These are phyloP conservation scores for Cranoglanis bouderius DNA, from an alignment of 2,113 vertebrate species.

Conservation along the genomic window DNA sequence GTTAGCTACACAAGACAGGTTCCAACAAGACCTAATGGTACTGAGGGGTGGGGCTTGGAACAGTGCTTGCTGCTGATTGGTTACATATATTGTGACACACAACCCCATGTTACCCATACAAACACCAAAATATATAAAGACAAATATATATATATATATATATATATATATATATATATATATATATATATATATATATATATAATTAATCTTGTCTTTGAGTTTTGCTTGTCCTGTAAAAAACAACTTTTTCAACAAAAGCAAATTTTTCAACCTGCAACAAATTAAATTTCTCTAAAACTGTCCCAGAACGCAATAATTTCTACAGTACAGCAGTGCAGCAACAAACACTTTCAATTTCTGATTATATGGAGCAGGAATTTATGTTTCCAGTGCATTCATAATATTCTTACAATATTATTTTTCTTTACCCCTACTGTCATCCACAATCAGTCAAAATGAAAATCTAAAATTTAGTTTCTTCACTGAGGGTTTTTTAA, in stretches of 20 bases:
- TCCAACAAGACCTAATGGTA: not conserved
- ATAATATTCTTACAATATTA: not conserved
- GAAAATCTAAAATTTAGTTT: not conserved
- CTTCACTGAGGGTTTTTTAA: not conserved
- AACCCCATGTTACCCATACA: not conserved
- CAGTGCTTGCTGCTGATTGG: not conserved
- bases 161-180: too few relatives aligned
- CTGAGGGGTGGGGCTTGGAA: not conserved
- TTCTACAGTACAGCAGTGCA: not conserved
- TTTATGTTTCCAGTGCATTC: not conserved
- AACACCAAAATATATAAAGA: not conserved
- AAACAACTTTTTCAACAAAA: not conserved
- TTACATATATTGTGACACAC: not conserved
- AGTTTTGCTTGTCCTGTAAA: not conserved
- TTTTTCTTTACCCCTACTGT: not conserved
- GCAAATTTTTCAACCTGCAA: not conserved
- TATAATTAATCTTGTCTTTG: not conserved
- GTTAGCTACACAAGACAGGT: not conserved
- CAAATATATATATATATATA: too few relatives aligned
- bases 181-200: too few relatives aligned
- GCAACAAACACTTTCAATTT: not conserved
- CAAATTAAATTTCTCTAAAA: not conserved
- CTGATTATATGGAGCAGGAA: not conserved
- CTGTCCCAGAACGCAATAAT: not conserved
- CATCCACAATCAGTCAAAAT: not conserved